These are phyloP conservation scores for Psittacula echo DNA, from an alignment of 2,797 vertebrate species.

Conservation along the genomic window DNA sequence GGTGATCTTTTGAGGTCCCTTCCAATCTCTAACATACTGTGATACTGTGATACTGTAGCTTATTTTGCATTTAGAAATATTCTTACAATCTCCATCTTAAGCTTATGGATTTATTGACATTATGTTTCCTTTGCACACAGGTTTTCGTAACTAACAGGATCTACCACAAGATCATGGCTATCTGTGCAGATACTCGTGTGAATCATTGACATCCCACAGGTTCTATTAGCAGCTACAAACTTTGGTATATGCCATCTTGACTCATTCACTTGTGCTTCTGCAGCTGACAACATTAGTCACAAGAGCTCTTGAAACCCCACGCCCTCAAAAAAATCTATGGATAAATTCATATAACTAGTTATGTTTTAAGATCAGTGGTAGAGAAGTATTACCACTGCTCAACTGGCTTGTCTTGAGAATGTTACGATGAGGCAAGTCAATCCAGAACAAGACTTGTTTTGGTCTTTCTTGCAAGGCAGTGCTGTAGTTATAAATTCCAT, in stretches of 20 bases:
- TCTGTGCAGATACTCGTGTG: not conserved
- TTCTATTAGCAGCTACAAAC: not conserved
- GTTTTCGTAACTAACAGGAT: not conserved
- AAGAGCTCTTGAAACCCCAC: not conserved
- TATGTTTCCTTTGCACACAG: rapidly evolving
- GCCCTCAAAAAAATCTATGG: not conserved
- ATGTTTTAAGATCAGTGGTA: not conserved
- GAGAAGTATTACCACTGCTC: not conserved
- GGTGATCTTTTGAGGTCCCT: too few relatives aligned
- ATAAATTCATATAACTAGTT: not conserved
- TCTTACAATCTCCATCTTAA: not conserved
- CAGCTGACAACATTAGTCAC: not conserved
- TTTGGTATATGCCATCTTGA: not conserved
- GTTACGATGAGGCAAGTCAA: not conserved
- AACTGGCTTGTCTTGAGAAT: not conserved
- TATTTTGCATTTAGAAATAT: not conserved
- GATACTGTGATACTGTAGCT: not conserved
- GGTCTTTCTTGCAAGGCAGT: not conserved
- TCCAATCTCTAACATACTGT: too few relatives aligned
- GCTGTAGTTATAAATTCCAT: not conserved
- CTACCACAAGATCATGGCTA: not conserved
- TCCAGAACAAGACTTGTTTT: not conserved
- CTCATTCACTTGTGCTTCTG: not conserved
- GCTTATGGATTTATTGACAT: rapidly evolving
- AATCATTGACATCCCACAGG: too few relatives aligned